Percentiles rank a stretch among this genome's conserved stretches.
Conservation (phyloP, 2,888 invertebrate species). For the Protophormia terraenovae region DNA sequence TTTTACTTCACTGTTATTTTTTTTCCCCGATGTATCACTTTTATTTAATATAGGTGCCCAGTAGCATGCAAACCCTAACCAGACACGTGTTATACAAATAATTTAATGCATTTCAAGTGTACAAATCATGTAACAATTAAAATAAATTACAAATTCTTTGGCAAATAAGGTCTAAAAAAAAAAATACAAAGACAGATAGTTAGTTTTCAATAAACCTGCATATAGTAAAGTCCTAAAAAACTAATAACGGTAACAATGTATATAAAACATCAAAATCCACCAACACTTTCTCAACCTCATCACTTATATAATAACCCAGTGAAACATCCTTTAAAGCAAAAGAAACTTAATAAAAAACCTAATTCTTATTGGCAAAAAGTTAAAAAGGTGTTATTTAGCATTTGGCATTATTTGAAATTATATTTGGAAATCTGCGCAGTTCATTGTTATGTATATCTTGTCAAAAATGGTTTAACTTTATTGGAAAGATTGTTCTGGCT, state of each 20-base stretch:
- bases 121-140: conserved; percentile 46
- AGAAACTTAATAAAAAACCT: background rate
- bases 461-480: conserved; percentile 70
- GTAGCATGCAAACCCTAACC: conserved; percentile 15
- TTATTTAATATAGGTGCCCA: background rate
- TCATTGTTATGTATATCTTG: conserved; percentile 78
- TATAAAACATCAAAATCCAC: conserved; percentile 36
- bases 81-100: conserved; percentile 9
- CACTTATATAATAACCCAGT: background rate
- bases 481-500: conserved; percentile 78
- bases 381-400: background rate
- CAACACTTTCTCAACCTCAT: background rate
- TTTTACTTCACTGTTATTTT: too few species aligned
- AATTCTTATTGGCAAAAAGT: background rate
- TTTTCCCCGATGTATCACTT: too few species aligned
- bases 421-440: conserved; percentile 77
- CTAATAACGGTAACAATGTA: background rate
- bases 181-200: background rate
- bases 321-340: background rate
- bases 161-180: background rate
- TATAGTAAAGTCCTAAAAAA: background rate
- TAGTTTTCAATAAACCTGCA: conserved; percentile 3
- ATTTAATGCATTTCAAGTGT: conserved; percentile 51
- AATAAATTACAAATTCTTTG: conserved; percentile 7
- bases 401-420: conserved; percentile 63